A percentile compares a stretch with the other conserved stretches of the same genome.
phyloP scores from a whole-genome alignment of 2,888 invertebrate species.

The Chloromyia formosa region DNA sequence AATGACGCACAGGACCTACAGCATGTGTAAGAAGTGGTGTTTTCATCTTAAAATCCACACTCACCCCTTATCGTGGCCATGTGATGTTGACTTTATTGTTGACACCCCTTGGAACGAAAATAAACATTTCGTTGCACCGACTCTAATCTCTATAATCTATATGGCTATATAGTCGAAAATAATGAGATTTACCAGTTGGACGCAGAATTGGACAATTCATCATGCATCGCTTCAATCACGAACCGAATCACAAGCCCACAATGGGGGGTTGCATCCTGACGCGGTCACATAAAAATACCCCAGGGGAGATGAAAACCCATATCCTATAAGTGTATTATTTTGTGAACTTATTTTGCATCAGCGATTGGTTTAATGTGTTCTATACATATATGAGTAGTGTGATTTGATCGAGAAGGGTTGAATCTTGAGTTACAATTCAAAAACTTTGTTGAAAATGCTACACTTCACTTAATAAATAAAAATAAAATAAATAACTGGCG shows the following conservation, averaged over 20 bases:
- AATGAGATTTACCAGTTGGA: constrained; percentile 37
- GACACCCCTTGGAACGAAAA: constrained; percentile 14
- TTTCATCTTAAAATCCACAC: constrained; percentile 16
- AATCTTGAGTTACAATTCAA: too few species aligned
- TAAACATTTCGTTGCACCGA: constrained; percentile 30
- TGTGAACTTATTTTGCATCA: too few species aligned
- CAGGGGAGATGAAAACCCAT: too few species aligned
- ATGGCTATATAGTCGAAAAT: constrained; percentile 21
- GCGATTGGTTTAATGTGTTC: too few species aligned
- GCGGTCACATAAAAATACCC: too few species aligned
- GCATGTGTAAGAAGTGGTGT: constrained; percentile 5
- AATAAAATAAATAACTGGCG: too few species aligned
- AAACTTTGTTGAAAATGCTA: too few species aligned
- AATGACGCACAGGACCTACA: constrained; percentile 19
- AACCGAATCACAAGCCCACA: neutral
- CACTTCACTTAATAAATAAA: too few species aligned
- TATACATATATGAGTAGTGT: too few species aligned
- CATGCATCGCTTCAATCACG: neutral
- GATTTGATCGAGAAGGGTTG: neutral
- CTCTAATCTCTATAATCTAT: constrained; percentile 10
- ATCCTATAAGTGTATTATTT: too few species aligned
- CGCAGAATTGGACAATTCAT: constrained; percentile 31
- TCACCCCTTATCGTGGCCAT: constrained; percentile 8
- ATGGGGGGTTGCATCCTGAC: constrained; percentile 2
- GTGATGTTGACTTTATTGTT: constrained; percentile 30